Evolutionary conservation across 1,140 invertebrate species (phyloP).

Genomic region (Asobara japonica): DNA sequence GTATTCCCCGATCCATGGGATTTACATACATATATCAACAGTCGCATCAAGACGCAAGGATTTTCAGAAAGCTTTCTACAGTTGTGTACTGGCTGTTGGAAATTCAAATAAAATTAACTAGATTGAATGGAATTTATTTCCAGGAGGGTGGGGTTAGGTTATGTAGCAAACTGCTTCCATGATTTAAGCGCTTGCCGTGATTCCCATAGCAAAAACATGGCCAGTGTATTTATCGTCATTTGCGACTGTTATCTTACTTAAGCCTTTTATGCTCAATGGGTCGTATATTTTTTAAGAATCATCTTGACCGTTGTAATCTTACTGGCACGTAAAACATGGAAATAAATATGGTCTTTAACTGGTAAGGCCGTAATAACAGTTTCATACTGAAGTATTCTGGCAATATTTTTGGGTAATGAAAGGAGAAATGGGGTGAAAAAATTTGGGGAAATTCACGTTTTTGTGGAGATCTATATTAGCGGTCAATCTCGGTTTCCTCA

Average conservation of each 20-base stretch:
- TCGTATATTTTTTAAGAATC: slow-evolving; percentile 17
- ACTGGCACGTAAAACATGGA: slow-evolving; percentile 42
- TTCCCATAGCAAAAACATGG: background rate
- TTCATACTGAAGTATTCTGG: no score
- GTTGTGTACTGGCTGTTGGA: background rate
- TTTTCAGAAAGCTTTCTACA: background rate
- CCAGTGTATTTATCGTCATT: background rate
- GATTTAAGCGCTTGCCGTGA: background rate
- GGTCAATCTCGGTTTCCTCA: no score
- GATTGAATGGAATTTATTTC: background rate
- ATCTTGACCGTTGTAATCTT: slow-evolving; percentile 30
- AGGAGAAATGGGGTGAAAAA: no score
- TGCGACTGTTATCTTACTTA: background rate
- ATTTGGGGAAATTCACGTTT: no score
- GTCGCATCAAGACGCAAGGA: background rate
- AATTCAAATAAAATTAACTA: background rate
- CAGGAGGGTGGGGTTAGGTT: no score
- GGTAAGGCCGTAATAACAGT: no score
- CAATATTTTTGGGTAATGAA: no score
- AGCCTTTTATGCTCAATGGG: background rate
- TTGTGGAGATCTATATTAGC: no score
- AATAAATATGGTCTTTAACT: slow-evolving; percentile 44
- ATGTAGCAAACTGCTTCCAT: no score
- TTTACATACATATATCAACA: slow-evolving; percentile 18
- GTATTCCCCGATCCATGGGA: slow-evolving; percentile 1